Base-by-base conservation (phyloP, 2,113 vertebrate genomes). In the Asarcornis scutulata region DNA sequence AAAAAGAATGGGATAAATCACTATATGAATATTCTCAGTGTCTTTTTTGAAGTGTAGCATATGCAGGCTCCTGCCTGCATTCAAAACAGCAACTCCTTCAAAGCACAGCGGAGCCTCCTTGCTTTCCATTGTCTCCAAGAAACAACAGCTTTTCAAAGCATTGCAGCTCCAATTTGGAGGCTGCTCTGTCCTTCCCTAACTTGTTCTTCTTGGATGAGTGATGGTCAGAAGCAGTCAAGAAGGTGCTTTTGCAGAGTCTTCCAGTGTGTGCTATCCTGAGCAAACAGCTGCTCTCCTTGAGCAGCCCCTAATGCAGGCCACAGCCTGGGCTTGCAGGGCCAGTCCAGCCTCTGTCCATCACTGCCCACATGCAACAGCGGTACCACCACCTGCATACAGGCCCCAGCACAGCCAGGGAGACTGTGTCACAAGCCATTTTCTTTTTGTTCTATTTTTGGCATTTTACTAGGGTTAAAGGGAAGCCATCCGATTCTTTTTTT, bases 1-100 rank as follows among this genome's bases (percentile, higher is more conserved):
- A 95, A 97, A 97, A 88, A 89, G 96, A 96, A 97, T 18, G 9
- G 95, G 92, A 95, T 97, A 95, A 96, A 96, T 89, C 95, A 94
- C 88, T 79, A 68, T 73, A 79, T 52, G 95, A 97, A 95, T 87
- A 94, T 96, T 93, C 86, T 76, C 17, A 3, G 52, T 69, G 81
- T 89, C 95, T n/a, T n/a, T n/a, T n/a, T n/a, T n/a, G n/a, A 34
- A 34, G 91, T 0, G 0, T 85, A 89, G 80, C 7, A 5, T 7
- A 1, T 21, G 22, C 9, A 9, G 4, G 77, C 80, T 38, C 40
- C 74, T 48, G 48, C 31, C 42, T 31, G 50, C 69, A 6, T n/a
- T 81, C 81, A 32, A 58, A 46, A 71, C 60, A 4, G 31, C 6
- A 80, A 42, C 77, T 20, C 56, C 92, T 58, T 34, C 87, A 25